Base-by-base conservation (phyloP, 30 jellyfish, hydroid and myxozoan genomes). In the Aurelia coerulea region DNA sequence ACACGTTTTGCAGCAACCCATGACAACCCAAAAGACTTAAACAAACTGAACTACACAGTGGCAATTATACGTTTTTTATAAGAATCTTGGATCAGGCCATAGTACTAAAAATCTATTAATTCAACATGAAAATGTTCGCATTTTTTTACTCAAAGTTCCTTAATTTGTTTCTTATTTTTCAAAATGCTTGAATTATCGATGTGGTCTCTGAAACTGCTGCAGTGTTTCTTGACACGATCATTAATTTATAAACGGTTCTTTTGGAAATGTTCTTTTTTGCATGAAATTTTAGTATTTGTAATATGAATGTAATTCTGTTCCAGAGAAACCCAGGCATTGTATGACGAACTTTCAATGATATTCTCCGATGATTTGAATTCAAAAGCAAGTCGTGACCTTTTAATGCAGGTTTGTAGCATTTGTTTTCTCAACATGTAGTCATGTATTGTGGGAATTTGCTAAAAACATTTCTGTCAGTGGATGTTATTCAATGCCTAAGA, bases 341-440 rank as follows among this genome's bases (percentile, higher is more conserved):
- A 58, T 76, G 97, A 79, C 17, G 99, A 94, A 42, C 89, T 94
- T 17, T 84, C 97, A 29, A 95, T 72, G 68, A 94, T 94, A 74
- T 94, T 89, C 74, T 94, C 99, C 64, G 95, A 81, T 64, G 99
- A 94, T 56, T 69, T 88, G 89, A 94, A 94, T 68, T 83, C 92
- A 51, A 94, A 94, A 89, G 97, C 99, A 34, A 82, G 95, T 75
- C 52, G 99, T 23, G 99, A 94, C 73, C 83, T 94, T 32, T 94
- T 94, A 2, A 80, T 94, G 94, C 97, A 69, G 96, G 99, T 94
- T 37, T 19, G 89, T 71, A 5, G 2, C 31, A 13, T 13, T 19
- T 17, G 13, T 34, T 33, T 35, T 18, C 53, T 15, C 18, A 23
- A 19, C 41, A 23, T 17, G 37, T 2, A 19, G 42, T 23, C 9